A percentile compares a stretch with the other conserved stretches of the same genome.
These are phyloP conservation scores for Lepetodrilus schrolli DNA, from an alignment of 2,888 invertebrate genomes.

Conservation along the genomic window DNA sequence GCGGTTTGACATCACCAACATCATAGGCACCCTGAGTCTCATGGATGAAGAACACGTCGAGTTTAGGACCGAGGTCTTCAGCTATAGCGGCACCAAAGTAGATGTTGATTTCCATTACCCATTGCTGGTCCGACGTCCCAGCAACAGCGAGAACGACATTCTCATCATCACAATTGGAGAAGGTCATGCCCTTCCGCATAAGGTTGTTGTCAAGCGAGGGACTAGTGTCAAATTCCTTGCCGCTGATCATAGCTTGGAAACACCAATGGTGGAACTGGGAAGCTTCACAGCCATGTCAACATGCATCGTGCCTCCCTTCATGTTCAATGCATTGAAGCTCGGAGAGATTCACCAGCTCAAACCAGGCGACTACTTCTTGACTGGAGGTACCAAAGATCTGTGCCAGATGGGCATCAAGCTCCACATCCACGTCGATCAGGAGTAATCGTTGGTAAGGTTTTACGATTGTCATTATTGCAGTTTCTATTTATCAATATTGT, in stretches of 20 bases:
- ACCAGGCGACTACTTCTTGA: slow-evolving; percentile 42
- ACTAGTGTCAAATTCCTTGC: slow-evolving; percentile 38
- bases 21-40: slow-evolving; percentile 13
- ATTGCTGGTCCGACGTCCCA: slow-evolving; percentile 36
- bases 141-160: slow-evolving; percentile 35
- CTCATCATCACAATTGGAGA: slow-evolving; percentile 30
- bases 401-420: slow-evolving; percentile 28
- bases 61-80: slow-evolving; percentile 32
- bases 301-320: slow-evolving; percentile 42
- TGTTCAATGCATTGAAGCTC: slow-evolving; percentile 34
- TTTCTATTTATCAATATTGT: too few species aligned
- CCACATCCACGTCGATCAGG: slow-evolving; percentile 15
- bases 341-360: slow-evolving; percentile 27
- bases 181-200: slow-evolving; percentile 6
- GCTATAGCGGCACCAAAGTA: slow-evolving; percentile 36
- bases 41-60: slow-evolving; percentile 28
- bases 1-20: slow-evolving; percentile 44
- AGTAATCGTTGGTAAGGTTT: too few species aligned
- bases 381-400: not conserved
- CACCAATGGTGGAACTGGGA: slow-evolving; percentile 34
- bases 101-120: slow-evolving; percentile 24
- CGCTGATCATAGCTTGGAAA: not conserved
- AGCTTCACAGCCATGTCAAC: slow-evolving; percentile 36
- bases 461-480: too few species aligned
- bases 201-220: slow-evolving; percentile 40